A percentile compares a stretch with the other conserved stretches of the same genome.
phyloP scores from a whole-genome alignment of 1,140 invertebrate species.

The Drosophila lacertosa region DNA sequence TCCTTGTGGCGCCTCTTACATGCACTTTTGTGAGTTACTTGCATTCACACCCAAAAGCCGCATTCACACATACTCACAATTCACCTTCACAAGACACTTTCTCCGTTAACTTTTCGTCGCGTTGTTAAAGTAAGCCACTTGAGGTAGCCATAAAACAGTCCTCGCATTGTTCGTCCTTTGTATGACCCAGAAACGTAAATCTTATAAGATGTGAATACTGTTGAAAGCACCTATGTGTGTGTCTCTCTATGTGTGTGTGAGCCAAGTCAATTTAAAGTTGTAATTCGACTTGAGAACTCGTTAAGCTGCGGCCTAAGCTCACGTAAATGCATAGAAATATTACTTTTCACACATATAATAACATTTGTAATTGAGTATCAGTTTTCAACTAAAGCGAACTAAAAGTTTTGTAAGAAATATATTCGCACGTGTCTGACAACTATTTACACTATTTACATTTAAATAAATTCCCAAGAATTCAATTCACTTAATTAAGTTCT shows the following conservation, averaged over 20 bases:
- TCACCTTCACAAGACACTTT: slow-evolving; percentile 19
- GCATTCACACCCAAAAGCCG: slow-evolving; percentile 10
- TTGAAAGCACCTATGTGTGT: slow-evolving; percentile 12
- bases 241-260: slow-evolving; percentile 27
- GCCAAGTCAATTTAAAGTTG: slow-evolving; percentile 65
- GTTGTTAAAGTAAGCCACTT: slow-evolving; percentile 64
- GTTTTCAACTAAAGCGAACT: background rate
- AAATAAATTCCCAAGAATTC: background rate
- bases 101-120: slow-evolving; percentile 26
- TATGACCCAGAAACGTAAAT: slow-evolving; percentile 48
- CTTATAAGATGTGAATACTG: slow-evolving; percentile 16
- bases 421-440: no score
- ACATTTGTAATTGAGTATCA: background rate
- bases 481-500: slow-evolving; percentile 5
- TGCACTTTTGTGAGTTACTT: slow-evolving; percentile 15
- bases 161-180: slow-evolving; percentile 40
- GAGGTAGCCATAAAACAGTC: slow-evolving; percentile 53
- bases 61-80: slow-evolving; percentile 3
- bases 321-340: slow-evolving; percentile 21
- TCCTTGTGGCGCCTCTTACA: background rate
- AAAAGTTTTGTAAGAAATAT: background rate
- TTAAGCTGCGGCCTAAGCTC: slow-evolving; percentile 12
- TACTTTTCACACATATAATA: slow-evolving; percentile 3
- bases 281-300: slow-evolving; percentile 50
- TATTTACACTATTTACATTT: no score